These are phyloP conservation scores for Thamnaconus septentrionalis DNA, from an alignment of 2,113 vertebrate genomes.

Conservation along the genomic window DNA sequence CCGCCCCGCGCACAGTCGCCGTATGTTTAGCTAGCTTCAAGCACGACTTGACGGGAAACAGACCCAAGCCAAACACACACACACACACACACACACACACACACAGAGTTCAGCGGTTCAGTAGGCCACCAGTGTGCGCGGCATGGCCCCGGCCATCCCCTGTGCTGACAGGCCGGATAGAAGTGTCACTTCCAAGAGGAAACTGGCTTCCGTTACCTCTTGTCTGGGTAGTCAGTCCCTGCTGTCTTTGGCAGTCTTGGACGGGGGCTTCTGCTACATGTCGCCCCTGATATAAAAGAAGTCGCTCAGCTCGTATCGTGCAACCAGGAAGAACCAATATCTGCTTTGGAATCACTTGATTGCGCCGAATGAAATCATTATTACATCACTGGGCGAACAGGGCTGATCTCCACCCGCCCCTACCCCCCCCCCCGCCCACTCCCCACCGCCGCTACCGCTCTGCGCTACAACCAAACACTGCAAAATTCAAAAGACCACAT, in stretches of 20 bases:
- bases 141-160: slow-evolving; percentile 50
- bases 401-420: slow-evolving; percentile 8
- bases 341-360: slow-evolving; percentile 41
- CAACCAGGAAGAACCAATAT: slow-evolving; percentile 49
- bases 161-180: slow-evolving; percentile 72
- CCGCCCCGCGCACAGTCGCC: slow-evolving; percentile 35
- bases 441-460: too few species aligned
- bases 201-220: slow-evolving; percentile 70
- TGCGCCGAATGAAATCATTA: slow-evolving; percentile 27
- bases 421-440: too few species aligned
- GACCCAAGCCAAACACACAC: slow-evolving; percentile 2
- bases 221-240: slow-evolving; percentile 52
- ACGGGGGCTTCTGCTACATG: slow-evolving; percentile 50
- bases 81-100: too few species aligned
- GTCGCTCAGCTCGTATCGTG: slow-evolving; percentile 31
- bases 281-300: slow-evolving; percentile 47
- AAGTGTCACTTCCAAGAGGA: slow-evolving; percentile 67
- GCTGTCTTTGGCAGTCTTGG: slow-evolving; percentile 54
- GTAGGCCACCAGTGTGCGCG: slow-evolving; percentile 56
- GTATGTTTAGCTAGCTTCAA: slow-evolving; percentile 42
- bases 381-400: slow-evolving; percentile 23
- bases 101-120: slow-evolving; percentile 62
- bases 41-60: slow-evolving; percentile 62
- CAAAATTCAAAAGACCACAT: too few species aligned
- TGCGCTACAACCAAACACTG: too few species aligned